Conservation (phyloP, 2,113 vertebrate genomes). For the Aleadryas rufinucha region DNA sequence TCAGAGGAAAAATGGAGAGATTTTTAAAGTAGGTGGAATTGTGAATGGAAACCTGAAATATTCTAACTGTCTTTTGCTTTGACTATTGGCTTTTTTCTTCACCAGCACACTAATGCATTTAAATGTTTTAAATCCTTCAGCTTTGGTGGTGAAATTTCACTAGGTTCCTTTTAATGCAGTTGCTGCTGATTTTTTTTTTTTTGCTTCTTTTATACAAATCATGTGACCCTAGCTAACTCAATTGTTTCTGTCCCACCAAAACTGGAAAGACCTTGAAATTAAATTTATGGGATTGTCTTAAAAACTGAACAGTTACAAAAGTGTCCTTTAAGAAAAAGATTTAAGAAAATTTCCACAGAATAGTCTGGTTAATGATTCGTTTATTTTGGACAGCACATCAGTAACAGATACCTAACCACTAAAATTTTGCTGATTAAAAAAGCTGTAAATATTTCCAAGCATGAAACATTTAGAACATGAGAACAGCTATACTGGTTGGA, state of each 20-base stretch:
- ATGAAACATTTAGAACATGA: not conserved
- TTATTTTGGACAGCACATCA: not conserved
- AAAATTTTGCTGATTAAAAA: not conserved
- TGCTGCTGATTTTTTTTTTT: not conserved
- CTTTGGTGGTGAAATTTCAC: not conserved
- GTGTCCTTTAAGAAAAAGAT: not conserved
- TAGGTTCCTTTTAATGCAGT: not conserved
- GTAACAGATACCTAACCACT: not conserved
- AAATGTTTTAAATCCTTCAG: not conserved
- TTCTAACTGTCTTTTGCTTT: not conserved
- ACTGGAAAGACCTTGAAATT: not conserved
- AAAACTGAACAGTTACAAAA: not conserved
- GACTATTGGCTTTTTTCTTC: not conserved
- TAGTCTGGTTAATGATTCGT: not conserved
- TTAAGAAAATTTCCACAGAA: not conserved
- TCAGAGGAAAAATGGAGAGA: not conserved
- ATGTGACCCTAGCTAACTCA: not conserved
- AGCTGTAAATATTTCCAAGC: not conserved
- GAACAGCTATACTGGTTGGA: not conserved
- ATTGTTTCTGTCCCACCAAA: not conserved
- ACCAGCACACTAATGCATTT: not conserved
- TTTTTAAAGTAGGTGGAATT: not conserved
- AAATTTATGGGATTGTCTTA: not conserved
- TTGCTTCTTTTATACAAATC: not conserved
- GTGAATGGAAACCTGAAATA: not conserved